Conservation (phyloP, 2,113 vertebrate genomes). For the Tonatia bakeri region DNA sequence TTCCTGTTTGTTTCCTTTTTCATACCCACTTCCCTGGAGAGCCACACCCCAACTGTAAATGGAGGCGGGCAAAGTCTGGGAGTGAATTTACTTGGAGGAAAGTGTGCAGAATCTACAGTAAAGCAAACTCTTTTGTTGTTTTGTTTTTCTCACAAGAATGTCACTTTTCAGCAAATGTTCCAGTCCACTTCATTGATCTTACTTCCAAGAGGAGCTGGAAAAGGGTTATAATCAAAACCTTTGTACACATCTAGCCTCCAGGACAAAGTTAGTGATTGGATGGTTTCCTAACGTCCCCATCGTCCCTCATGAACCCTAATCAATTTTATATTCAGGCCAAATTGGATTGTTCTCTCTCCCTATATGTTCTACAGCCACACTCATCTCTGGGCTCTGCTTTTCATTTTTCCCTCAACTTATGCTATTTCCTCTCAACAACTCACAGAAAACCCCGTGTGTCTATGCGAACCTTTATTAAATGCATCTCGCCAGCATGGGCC, state of each 20-base stretch:
- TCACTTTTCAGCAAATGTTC: not conserved
- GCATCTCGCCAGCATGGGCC: not conserved
- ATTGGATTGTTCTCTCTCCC: not conserved
- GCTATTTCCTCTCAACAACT: not conserved
- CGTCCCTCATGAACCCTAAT: not conserved
- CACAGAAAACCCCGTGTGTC: not conserved
- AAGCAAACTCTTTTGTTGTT: not conserved
- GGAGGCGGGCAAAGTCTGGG: not conserved
- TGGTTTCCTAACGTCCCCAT: not conserved
- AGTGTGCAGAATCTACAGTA: not conserved
- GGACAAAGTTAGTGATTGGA: not conserved
- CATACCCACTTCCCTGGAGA: not conserved
- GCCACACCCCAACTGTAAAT: not conserved
- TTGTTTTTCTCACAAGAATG: not conserved
- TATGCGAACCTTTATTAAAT: not conserved
- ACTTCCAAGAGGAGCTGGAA: not conserved
- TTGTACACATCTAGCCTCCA: not conserved
- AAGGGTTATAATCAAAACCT: not conserved
- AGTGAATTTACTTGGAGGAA: not conserved
- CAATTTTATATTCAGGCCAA: not conserved
- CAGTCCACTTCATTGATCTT: not conserved
- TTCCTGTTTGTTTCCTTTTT: not conserved
- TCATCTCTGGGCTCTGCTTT: not conserved
- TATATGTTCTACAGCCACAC: rapidly evolving
- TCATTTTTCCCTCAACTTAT: slow-evolving; percentile 1